These are phyloP conservation scores for Epistrophe eligans DNA, from an alignment of 2,888 invertebrate species.

Conservation along the genomic window DNA sequence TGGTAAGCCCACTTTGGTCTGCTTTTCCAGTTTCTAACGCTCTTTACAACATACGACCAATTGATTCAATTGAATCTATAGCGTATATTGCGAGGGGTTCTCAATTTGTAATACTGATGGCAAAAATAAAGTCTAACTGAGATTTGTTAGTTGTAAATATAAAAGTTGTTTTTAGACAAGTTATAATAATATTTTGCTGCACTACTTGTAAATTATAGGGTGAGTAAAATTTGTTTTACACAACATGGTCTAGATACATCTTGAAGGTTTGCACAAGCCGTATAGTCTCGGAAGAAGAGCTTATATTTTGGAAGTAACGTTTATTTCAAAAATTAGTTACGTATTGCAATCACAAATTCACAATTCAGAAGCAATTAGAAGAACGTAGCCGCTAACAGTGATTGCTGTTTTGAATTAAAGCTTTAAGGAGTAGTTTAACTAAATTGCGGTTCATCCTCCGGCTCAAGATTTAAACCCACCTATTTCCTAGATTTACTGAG, in stretches of 20 bases:
- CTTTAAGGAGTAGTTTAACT: too few relatives aligned
- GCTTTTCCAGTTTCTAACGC: constrained; percentile 69
- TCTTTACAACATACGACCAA: constrained; percentile 41
- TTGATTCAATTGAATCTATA: constrained; percentile 41
- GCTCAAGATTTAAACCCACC: too few relatives aligned
- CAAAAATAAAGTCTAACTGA: constrained; percentile 47
- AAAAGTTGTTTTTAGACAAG: constrained; percentile 46
- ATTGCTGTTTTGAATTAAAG: too few relatives aligned
- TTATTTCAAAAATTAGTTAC: too few relatives aligned
- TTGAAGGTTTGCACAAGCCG: neutral
- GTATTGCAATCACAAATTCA: too few relatives aligned
- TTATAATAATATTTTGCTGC: constrained; percentile 51
- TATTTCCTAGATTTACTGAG: too few relatives aligned
- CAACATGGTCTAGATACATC: neutral
- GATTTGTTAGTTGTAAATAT: constrained; percentile 38
- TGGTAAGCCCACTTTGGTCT: constrained; percentile 75
- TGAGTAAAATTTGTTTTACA: constrained; percentile 33
- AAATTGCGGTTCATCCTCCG: too few relatives aligned
- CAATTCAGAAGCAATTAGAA: too few relatives aligned
- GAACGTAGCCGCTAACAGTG: too few relatives aligned
- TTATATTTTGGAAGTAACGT: too few relatives aligned
- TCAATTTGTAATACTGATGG: constrained; percentile 22
- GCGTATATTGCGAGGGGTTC: neutral
- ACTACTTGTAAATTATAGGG: constrained; percentile 27
- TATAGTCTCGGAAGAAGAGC: neutral